Percentiles rank a stretch among this genome's conserved stretches.
phyloP scores from a whole-genome alignment of 1,140 invertebrate genomes.

The Macrocentrus cingulum region DNA sequence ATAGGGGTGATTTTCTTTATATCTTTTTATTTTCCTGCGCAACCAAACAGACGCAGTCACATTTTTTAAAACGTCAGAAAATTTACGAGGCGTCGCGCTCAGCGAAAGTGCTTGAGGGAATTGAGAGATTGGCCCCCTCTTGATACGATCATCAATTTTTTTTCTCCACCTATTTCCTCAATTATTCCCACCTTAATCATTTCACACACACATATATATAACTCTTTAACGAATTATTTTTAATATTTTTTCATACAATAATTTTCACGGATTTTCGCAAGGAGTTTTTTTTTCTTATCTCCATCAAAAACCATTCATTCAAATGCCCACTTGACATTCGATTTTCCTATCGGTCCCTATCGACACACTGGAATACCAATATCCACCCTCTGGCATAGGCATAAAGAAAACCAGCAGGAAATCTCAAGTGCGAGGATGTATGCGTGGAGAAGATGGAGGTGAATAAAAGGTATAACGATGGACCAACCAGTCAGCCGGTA shows the following conservation, averaged over 20 bases:
- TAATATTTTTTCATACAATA: too few species aligned
- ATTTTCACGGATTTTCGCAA: too few species aligned
- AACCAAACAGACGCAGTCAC: conserved; percentile 16
- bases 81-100: conserved; percentile 31
- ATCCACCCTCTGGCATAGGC: background rate
- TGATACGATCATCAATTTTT: conserved; percentile 12
- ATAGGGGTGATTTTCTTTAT: conserved; percentile 25
- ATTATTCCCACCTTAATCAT: too few species aligned
- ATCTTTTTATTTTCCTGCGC: conserved; percentile 4
- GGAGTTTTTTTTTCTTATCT: background rate
- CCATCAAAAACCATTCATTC: background rate
- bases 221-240: too few species aligned
- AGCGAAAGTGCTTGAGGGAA: conserved; percentile 29
- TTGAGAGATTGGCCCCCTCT: conserved; percentile 28
- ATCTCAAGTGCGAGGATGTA: conserved; percentile 12
- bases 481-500: conserved; percentile 5
- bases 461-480: conserved; percentile 24
- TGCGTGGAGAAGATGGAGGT: background rate
- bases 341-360: background rate
- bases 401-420: background rate
- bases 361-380: conserved; percentile 7
- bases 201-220: too few species aligned
- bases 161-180: too few species aligned
- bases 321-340: conserved; percentile 5
- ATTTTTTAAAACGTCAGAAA: conserved; percentile 30